phyloP scores from a whole-genome alignment of 2,113 vertebrate species.

The Nerophis lumbriciformis region DNA sequence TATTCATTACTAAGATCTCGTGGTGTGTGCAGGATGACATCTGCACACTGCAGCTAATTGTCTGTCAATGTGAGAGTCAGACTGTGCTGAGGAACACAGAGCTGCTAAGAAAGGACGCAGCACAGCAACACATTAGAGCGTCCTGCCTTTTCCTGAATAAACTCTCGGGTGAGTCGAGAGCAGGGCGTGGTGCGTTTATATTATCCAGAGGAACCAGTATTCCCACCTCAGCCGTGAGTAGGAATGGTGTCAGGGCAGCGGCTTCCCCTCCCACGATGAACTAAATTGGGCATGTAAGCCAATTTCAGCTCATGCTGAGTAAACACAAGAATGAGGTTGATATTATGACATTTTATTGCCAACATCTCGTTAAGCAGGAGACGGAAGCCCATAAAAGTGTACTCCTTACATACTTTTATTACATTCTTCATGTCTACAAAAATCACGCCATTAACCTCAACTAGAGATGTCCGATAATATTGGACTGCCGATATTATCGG shows the following conservation, averaged over 20 bases:
- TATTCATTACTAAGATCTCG: not conserved
- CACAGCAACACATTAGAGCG: not conserved
- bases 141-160: conserved; percentile 2
- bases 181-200: conserved; percentile 21
- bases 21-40: not conserved
- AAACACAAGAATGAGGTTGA: not conserved
- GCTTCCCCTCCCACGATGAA: not conserved
- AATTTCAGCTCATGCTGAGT: not conserved
- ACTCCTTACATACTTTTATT: too few species aligned
- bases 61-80: not conserved
- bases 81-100: not conserved
- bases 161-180: not conserved
- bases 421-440: too few species aligned
- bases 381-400: not conserved
- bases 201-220: conserved; percentile 45
- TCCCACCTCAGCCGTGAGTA: conserved; percentile 14
- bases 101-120: not conserved
- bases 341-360: not conserved
- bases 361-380: not conserved
- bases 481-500: too few species aligned
- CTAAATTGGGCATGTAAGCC: not conserved
- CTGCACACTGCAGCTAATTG: not conserved
- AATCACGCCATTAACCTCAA: too few species aligned
- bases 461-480: too few species aligned
- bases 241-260: conserved; percentile 3